Conservation (phyloP, 2,888 invertebrate genomes). For the Argynnis bischoffii region DNA sequence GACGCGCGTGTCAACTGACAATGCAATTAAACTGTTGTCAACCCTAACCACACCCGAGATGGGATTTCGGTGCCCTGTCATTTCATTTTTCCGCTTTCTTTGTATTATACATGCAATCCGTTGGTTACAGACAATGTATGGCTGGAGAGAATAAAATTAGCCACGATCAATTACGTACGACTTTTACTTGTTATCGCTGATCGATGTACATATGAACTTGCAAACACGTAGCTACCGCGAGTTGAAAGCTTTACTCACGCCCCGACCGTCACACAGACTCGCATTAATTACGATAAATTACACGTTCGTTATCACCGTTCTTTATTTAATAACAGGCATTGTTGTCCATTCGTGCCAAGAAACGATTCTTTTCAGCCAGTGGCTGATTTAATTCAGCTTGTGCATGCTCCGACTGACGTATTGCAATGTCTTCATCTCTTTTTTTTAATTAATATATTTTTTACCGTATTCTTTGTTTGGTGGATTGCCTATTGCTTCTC, state of each 20-base stretch:
- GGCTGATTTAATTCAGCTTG: conserved; percentile 77
- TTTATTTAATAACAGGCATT: conserved; percentile 79
- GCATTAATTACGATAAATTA: conserved; percentile 77
- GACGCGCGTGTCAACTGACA: conserved; percentile 53
- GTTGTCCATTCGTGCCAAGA: conserved; percentile 77
- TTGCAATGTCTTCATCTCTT: conserved; percentile 60
- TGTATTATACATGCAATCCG: conserved; percentile 33
- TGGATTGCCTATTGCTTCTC: conserved; percentile 13
- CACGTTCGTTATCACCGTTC: conserved; percentile 75
- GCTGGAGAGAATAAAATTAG: conserved; percentile 66
- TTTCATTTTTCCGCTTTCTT: conserved; percentile 44
- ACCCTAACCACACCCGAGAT: conserved; percentile 55
- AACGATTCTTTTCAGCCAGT: conserved; percentile 76
- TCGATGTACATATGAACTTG: conserved; percentile 64
- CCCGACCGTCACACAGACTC: conserved; percentile 66
- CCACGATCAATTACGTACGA: conserved; percentile 68
- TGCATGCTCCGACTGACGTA: conserved; percentile 64
- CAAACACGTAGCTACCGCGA: conserved; percentile 62
- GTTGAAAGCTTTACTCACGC: conserved; percentile 74
- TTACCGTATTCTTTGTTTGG: conserved; percentile 14
- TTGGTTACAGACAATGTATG: conserved; percentile 38
- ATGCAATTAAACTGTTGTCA: conserved; percentile 64
- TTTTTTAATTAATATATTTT: conserved; percentile 39
- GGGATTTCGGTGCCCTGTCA: conserved; percentile 56
- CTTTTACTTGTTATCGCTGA: conserved; percentile 61